Conservation (phyloP, 37 sponge, comb jelly and placozoan genomes). For the Theonella swinhoei region DNA sequence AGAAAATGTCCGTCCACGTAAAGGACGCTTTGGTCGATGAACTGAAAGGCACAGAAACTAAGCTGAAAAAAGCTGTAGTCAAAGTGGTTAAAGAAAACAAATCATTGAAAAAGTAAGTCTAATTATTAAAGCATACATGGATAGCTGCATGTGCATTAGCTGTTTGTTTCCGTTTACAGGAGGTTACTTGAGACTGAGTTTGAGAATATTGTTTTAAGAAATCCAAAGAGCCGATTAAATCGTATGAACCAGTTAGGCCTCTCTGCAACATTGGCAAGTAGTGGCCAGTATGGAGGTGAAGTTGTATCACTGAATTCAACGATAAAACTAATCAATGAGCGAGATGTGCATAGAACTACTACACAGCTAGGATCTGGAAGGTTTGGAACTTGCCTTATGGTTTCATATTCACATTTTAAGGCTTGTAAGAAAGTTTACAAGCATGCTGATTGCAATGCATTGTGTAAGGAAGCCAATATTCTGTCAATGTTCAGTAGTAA, state of each 20-base stretch:
- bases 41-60: no score
- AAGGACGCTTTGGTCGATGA: no score
- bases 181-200: not conserved
- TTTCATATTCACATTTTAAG: not conserved
- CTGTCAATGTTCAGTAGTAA: not conserved
- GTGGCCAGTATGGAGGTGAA: not conserved
- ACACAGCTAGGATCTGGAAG: not conserved
- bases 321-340: not conserved
- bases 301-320: not conserved
- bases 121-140: not conserved
- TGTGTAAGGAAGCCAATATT: slow-evolving; percentile 6
- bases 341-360: not conserved
- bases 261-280: not conserved
- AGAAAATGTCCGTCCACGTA: no score
- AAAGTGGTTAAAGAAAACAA: not conserved
- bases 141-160: not conserved
- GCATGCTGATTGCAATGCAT: not conserved
- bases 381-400: not conserved
- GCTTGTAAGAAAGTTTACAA: not conserved
- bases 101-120: not conserved
- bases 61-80: no score
- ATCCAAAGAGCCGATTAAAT: not conserved
- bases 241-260: not conserved
- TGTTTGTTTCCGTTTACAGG: not conserved
- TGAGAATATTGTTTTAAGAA: not conserved